Base-by-base conservation (phyloP, 1,140 invertebrate genomes). In the Babylonia areolata region DNA sequence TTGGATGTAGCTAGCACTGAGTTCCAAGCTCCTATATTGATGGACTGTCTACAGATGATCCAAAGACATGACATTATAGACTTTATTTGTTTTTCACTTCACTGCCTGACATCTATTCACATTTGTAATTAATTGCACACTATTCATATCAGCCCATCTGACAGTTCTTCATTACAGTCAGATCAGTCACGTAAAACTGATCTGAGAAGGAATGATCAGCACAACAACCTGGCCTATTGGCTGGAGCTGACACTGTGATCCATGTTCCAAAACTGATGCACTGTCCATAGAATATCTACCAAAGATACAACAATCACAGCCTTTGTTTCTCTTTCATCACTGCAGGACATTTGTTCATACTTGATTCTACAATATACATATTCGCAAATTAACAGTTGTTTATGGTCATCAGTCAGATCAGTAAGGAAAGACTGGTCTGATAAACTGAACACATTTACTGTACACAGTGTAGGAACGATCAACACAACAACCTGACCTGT, bases 381-480 rank as follows among this genome's bases (percentile, higher is more conserved):
- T n/a, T n/a, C n/a, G n/a, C n/a, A n/a, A n/a, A n/a, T n/a, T 11
- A 23, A 69, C 17, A 11, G 46, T 20, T 11, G 46, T 51, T 51
- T 11, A 6, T 51, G 46, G 9, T 11, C 46, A 51, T 20, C 35
- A 77, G 15, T 40, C 35, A 40, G 37, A 77, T 28, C 75, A 39
- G 5, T 6, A 77, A 40, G 20, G 28, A 12, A 64, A n/a, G 58
- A 64, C 58, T 28, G 46, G 46, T 12, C 46, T 51, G 46, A 51
- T 12, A 17, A 23, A 77, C 71, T 35, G 20, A 6, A 73, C 71
- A 73, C 71, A 2, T 20, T 73, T 73, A 20, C 35, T 77, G 20
- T 77, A 77, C 75, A 77, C 75, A 77, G 75, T 28, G 75, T 77
- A 77, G 37, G 75, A 77, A 77, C 75, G 75, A 40, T 77, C 75